Base-by-base conservation (phyloP, 2,888 invertebrate species). In the Nysson spinosus region DNA sequence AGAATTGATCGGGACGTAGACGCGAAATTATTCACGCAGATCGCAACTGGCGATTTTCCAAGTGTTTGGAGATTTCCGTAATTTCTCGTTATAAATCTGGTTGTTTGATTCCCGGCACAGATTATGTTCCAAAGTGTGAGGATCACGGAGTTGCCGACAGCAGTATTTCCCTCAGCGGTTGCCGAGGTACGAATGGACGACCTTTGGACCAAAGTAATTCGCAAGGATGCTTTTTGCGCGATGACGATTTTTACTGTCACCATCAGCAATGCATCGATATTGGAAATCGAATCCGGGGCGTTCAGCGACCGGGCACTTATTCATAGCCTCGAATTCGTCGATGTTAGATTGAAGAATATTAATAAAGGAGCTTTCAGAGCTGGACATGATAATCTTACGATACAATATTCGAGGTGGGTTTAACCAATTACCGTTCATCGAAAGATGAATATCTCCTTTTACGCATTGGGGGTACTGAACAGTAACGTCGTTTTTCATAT, bases 201-300 rank as follows among this genome's bases (percentile, higher is more conserved):
- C 72, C 88, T 90, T 40, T 87, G 88, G 72, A 90, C 93, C 9
- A 88, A 89, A 28, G 88, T 88, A 6, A 90, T 94, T 37, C 88
- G 89, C 14, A 87, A 89, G 28, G 90, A 91, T 43, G 93, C 94
- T 0, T 94, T 94, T 80, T 90, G 90, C 47, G 92, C 93, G 1
- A 90, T 91, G 76, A 90, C 90, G 34, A 91, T 93, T 77, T 90
- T 90, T 68, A 88, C 90, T 43, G 90, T 94, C 5, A 87, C 88
- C 72, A 90, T 93, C 12, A 88, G 89, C 62, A 92, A 93, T 83
- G 90, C 91, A 37, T 89, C 90, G 6, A 89, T 94, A 57, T 85
- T 89, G 47, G 85, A 88, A 22, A 89, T 94, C 37, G 90, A 91
- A 81, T 87, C 88, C n/a, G 91, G 90, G 40, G 92, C 93, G 0